Base-by-base conservation (phyloP, 1,140 invertebrate genomes). In the Palaemon carinicauda region DNA sequence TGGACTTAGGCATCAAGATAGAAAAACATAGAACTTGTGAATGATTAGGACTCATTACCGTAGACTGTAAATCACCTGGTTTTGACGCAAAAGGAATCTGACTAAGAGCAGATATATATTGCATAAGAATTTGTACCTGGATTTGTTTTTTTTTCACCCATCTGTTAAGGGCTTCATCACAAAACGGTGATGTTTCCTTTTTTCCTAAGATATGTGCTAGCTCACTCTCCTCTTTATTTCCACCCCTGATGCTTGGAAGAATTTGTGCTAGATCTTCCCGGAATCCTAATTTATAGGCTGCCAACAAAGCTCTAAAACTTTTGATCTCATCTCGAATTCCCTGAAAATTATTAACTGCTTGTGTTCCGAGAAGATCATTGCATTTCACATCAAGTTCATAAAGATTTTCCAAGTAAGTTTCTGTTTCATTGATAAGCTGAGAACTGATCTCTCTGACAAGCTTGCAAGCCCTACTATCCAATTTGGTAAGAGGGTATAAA, bases 31-130 rank as follows among this genome's bases (percentile, higher is more conserved):
- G 51, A 29, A 24, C 19, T 31, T 79, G 54, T 17, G 41, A 31
- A 54, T 54, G 29, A 3, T 54, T 27, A 10, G 77, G 77, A 24
- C n/a, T 79, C 77, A 54, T 79, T 15, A 79, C n/a, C 50, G 53
- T 29, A 9, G 77, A 54, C 77, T 54, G 1, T 52, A 79, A 79
- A 15, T 79, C n/a, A n/a, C n/a, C 77, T 53, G 77, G 33, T 9
- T 79, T 27, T 29, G 77, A 52, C 5, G n/a, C 77, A 54, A 79
- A 54, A 24, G 53, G 53, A 41, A 79, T 79, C n/a, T 79, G 21
- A 21, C 2, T 17, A 50, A 79, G 19, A 9, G 33, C n/a, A 9
- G 10, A 19, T 21, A 29, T 27, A 54, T 79, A 79, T 52, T 79
- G 50, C 19, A 53, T 52, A 52, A 79, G 51, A 54, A 79, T 52